Evolutionary conservation across 2,113 vertebrate genomes (phyloP).

Genomic region (Todiramphus saurophagus): DNA sequence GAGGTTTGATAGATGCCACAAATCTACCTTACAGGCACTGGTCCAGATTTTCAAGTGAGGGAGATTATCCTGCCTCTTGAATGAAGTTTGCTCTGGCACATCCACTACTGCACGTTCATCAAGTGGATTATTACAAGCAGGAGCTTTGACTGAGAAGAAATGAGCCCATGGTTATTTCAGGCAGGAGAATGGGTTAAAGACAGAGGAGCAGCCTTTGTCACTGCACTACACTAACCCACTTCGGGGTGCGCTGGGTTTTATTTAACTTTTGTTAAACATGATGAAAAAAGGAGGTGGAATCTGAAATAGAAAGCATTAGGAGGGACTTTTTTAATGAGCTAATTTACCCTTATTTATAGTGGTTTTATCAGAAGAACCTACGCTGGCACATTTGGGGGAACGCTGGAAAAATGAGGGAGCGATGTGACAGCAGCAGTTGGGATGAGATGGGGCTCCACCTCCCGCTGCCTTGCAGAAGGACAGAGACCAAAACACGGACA

Average conservation of each 20-base stretch:
- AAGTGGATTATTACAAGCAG: neutral
- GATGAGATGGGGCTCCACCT: slow-evolving; percentile 27
- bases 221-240: neutral
- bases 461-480: slow-evolving; percentile 1
- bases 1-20: slow-evolving; percentile 50
- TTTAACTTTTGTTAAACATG: neutral
- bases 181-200: neutral
- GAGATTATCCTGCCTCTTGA: slow-evolving; percentile 46
- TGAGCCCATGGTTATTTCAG: neutral
- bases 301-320: neutral
- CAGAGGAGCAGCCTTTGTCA: neutral
- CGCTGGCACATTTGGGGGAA: neutral
- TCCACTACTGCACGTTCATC: slow-evolving; percentile 3
- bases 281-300: neutral
- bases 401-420: neutral
- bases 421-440: neutral
- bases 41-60: slow-evolving; percentile 13
- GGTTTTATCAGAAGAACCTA: neutral
- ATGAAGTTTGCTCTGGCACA: neutral
- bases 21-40: slow-evolving; percentile 41
- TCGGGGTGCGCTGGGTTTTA: neutral
- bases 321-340: neutral
- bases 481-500: neutral
- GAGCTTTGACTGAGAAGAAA: neutral
- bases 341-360: neutral